A percentile compares a stretch with the other conserved stretches of the same genome.
These are phyloP conservation scores for Tenthredo livida DNA, from an alignment of 2,888 invertebrate species.

Conservation along the genomic window DNA sequence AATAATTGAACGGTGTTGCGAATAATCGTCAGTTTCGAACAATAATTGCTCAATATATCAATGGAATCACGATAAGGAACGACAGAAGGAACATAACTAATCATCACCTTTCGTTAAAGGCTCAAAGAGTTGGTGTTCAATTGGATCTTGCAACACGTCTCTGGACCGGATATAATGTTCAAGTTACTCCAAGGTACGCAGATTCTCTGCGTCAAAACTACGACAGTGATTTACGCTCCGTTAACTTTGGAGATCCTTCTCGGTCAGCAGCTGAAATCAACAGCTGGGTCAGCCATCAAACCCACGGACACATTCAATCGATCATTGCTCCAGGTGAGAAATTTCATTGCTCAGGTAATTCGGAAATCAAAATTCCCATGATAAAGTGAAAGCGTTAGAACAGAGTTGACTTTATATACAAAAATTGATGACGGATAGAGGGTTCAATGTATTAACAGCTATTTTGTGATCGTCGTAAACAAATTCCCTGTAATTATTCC, in stretches of 20 bases:
- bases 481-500: neutral
- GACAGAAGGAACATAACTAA: neutral
- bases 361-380: neutral
- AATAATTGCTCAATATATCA: neutral
- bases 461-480: conserved; percentile 26
- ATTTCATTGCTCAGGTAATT: neutral
- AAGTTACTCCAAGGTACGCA: conserved; percentile 77
- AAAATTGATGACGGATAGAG: neutral
- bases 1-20: neutral
- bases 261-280: conserved; percentile 80
- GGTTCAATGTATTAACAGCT: neutral
- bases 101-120: conserved; percentile 58
- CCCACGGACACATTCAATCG: conserved; percentile 80
- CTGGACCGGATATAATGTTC: conserved; percentile 63
- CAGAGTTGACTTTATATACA: neutral
- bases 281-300: conserved; percentile 81
- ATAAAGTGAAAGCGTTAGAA: neutral
- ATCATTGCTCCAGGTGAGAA: conserved; percentile 80
- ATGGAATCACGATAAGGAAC: neutral
- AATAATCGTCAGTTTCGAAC: neutral
- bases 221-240: conserved; percentile 77
- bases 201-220: conserved; percentile 79
- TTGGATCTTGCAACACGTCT: conserved; percentile 67
- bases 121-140: conserved; percentile 62
- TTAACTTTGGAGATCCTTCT: conserved; percentile 80